Evolutionary conservation across 53 echinoderm and acorn worm species (phyloP).

Genomic region (Hippasteria phrygiana): DNA sequence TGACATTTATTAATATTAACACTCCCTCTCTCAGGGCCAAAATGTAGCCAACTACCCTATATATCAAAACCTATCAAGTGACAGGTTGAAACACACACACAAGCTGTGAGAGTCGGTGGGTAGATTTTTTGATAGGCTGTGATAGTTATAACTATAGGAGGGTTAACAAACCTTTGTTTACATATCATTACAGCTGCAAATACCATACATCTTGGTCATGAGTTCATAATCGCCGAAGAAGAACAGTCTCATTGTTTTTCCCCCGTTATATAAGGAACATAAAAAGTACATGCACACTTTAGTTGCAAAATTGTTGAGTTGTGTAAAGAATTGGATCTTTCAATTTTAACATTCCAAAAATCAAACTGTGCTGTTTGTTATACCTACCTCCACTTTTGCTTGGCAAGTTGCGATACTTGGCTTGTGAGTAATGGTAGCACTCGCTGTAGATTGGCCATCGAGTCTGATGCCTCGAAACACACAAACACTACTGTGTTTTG

Average conservation of each 20-base stretch:
- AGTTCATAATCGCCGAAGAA: slow-evolving; percentile 63
- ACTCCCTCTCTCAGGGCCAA: too few species aligned
- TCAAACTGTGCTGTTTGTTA: background rate
- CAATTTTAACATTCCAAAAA: background rate
- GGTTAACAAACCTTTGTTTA: background rate
- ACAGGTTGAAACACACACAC: too few species aligned
- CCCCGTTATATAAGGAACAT: background rate
- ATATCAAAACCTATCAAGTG: too few species aligned
- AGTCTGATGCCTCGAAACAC: slow-evolving; percentile 5
- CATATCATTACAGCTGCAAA: slow-evolving; percentile 53
- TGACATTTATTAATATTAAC: too few species aligned
- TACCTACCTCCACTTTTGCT: background rate
- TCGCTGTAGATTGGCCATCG: background rate
- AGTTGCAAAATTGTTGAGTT: too few species aligned
- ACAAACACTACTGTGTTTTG: slow-evolving; percentile 3
- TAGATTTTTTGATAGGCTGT: too few species aligned
- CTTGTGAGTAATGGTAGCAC: background rate
- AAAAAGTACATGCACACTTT: background rate
- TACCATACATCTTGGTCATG: slow-evolving; percentile 54
- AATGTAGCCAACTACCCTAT: too few species aligned
- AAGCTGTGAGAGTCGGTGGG: too few species aligned
- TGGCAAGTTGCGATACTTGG: background rate
- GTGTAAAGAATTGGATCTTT: too few species aligned
- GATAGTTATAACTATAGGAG: too few species aligned
- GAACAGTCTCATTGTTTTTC: slow-evolving; percentile 13